Base-by-base conservation (phyloP, 2,113 vertebrate species). In the Rhagologus leucostigma region DNA sequence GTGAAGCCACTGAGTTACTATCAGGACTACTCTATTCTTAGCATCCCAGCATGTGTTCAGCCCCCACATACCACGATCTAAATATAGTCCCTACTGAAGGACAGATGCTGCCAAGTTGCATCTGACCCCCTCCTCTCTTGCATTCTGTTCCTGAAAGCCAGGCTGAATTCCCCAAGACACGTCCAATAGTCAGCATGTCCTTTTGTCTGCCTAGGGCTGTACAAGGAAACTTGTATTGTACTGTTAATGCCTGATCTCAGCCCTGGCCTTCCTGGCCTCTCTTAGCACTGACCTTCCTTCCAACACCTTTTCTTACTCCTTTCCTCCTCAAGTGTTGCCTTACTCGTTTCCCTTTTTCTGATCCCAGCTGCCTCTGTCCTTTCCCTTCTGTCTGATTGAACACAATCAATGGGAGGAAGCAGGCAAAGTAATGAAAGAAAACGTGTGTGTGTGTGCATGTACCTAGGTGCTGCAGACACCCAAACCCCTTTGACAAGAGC, bases 11-110 rank as follows among this genome's bases (percentile, higher is more conserved):
- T 13, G 46, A 68, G 79, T 91, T 96, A 75, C 92, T 92, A 93
- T 95, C 79, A 78, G 85, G 92, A 94, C 90, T 75, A 74, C n/a
- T 92, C 90, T 95, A 96, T 96, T 95, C 79, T 96, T 97, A 95
- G 85, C 80, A 63, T 63, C 39, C 37, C 82, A 86, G 68, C 0
- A 16, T 92, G 88, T 92, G 76, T 89, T 94, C 92, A 92, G 52
- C 56, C 79, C 71, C 64, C 44, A 86, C 93, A 95, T 97, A 67
- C 88, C 90, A 27, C 76, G 37, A 9, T 11, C 96, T 96, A 97
- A 93, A 96, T 96, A 95, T 97, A 96, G 90, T 42, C 47, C 52
- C 37, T 52, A 52, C 33, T 71, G 88, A 90, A 86, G 90, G 73
- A 90, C 85, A 96, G 85, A 96, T 95, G 95, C 95, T 95, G 96